A percentile compares a stretch with the other conserved stretches of the same genome.
Evolutionary conservation across 2,797 vertebrate genomes (phyloP).

Genomic region (Naso thynnoides): DNA sequence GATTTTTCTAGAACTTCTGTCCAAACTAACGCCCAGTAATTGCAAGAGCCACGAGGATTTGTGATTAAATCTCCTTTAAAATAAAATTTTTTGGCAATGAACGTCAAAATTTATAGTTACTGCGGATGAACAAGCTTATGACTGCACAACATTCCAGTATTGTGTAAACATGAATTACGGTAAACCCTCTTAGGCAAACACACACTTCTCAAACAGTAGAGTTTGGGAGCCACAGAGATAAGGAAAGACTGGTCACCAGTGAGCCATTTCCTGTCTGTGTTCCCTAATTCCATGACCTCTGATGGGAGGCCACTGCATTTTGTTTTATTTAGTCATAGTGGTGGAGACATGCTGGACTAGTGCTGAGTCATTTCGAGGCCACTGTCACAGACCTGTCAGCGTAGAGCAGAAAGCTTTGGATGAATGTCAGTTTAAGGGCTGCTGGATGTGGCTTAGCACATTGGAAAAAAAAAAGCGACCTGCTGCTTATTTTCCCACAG

Average conservation of each 20-base stretch:
- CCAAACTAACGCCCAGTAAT: background rate
- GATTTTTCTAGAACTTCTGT: background rate
- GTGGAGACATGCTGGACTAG: constrained; percentile 38
- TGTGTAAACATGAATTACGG: constrained; percentile 43
- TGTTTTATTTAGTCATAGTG: constrained; percentile 14
- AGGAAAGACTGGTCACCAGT: constrained; percentile 48
- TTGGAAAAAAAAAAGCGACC: background rate
- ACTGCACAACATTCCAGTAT: constrained; percentile 21
- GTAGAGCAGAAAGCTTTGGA: background rate
- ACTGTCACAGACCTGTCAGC: background rate
- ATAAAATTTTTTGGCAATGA: background rate
- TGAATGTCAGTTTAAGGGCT: background rate
- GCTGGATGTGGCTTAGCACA: background rate
- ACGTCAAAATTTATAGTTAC: background rate
- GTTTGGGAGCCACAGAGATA: constrained; percentile 47
- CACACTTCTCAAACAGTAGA: constrained; percentile 15
- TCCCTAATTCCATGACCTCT: constrained; percentile 39
- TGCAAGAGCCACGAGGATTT: background rate
- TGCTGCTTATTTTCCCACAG: constrained; percentile 5
- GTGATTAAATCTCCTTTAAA: background rate
- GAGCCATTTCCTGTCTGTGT: constrained; percentile 58
- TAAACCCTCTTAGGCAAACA: constrained; percentile 37
- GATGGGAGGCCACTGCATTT: constrained; percentile 15
- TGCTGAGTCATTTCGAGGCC: constrained; percentile 33
- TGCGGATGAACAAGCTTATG: background rate